phyloP scores from a whole-genome alignment of 1,140 invertebrate genomes.

The Spodoptera litura region DNA sequence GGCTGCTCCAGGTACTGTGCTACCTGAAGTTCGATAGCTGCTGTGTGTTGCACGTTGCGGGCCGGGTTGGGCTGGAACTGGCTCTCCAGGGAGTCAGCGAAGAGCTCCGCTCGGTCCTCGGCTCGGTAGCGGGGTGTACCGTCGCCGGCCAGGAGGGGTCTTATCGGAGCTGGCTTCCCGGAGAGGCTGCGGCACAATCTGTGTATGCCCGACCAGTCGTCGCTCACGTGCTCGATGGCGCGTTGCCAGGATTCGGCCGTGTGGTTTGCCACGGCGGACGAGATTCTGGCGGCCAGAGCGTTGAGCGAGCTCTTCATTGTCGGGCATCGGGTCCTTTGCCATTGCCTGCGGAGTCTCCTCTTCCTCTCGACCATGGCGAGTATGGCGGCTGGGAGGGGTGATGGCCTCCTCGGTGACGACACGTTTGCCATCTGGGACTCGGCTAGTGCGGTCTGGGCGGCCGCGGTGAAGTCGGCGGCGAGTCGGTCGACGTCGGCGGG shows the following conservation, averaged over 20 bases:
- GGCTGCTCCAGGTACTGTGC: neutral
- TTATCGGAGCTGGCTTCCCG: no score
- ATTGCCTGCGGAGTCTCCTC: neutral
- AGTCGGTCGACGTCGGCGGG: neutral
- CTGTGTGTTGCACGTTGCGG: conserved; percentile 51
- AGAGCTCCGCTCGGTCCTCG: conserved; percentile 53
- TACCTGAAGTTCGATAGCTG: neutral
- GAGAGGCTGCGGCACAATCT: neutral
- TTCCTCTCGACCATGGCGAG: neutral
- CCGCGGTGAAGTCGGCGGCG: neutral
- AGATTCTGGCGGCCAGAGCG: neutral
- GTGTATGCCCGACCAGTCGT: neutral
- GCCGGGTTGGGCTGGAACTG: neutral
- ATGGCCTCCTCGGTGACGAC: neutral
- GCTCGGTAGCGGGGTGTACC: conserved; percentile 44
- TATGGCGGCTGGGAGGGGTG: neutral
- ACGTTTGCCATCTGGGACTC: neutral
- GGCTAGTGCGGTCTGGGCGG: neutral
- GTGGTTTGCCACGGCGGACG: no score
- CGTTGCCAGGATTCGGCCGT: no score
- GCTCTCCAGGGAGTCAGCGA: conserved; percentile 53
- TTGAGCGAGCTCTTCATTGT: neutral
- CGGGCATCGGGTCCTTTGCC: neutral
- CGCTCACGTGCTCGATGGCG: neutral
- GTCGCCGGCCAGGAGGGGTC: conserved; percentile 7